Base-by-base conservation (phyloP, 53 echinoderm and acorn worm genomes). In the Luidia sarsii region DNA sequence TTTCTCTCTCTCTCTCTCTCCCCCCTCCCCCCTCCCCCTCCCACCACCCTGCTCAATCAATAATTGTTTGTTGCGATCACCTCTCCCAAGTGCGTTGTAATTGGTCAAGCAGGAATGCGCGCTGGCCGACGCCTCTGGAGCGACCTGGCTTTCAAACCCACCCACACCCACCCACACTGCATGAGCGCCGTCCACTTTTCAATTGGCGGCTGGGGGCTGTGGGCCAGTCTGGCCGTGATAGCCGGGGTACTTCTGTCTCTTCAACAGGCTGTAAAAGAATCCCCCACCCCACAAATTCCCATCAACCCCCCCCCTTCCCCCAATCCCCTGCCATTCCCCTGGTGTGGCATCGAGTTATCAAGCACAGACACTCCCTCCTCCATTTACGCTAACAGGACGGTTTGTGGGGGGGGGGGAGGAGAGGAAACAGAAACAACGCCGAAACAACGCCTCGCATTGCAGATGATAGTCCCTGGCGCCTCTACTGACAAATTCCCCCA, bases 221-320 rank as follows among this genome's bases (percentile, higher is more conserved):
- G 15, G 32, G 18, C 20, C 24, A n/a, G 19, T 29, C 28, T 5
- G 33, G 70, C 56, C 56, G 53, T 72, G 39, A 53, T 72, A 72
- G 55, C 72, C 20, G 72, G 36, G 2, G 72, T 54, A 72, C 72
- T 72, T 72, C 72, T 56, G 72, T 38, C 72, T 72, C 24, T 56
- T 72, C 54, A 72, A 72, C 72, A 72, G 55, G 72, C 72, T 72
- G 72, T 72, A 38, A 25, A 72, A 56, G 72, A 54, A 55, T n/a
- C n/a, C n/a, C n/a, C n/a, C n/a, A n/a, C n/a, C n/a, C n/a, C n/a
- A n/a, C n/a, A n/a, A n/a, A n/a, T n/a, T n/a, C n/a, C n/a, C n/a
- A n/a, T n/a, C n/a, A n/a, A n/a, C n/a, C n/a, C n/a, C n/a, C n/a
- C n/a, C n/a, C n/a, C n/a, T n/a, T n/a, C n/a, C n/a, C n/a, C n/a